Evolutionary conservation across 2,888 invertebrate genomes (phyloP).

Genomic region (Rhagophthalmus giganteus): DNA sequence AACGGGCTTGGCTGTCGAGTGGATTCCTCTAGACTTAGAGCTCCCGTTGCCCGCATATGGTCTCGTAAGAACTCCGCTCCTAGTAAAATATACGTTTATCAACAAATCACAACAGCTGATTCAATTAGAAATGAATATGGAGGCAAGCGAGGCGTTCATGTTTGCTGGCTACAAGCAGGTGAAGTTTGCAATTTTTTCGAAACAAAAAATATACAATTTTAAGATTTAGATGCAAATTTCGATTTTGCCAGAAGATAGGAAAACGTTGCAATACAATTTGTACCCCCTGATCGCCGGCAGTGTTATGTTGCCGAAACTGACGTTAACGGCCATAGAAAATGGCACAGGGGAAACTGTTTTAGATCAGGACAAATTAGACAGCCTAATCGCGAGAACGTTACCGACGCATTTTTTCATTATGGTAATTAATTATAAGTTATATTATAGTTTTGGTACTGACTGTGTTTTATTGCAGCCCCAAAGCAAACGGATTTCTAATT

Average conservation of each 20-base stretch:
- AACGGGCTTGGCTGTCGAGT: slow-evolving; percentile 60
- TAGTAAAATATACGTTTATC: slow-evolving; percentile 70
- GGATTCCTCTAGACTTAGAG: slow-evolving; percentile 64
- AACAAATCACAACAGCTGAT: slow-evolving; percentile 74
- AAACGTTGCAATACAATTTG: slow-evolving; percentile 73
- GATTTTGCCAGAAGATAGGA: slow-evolving; percentile 64
- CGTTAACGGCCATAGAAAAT: slow-evolving; percentile 58
- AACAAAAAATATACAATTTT: neutral
- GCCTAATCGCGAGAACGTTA: slow-evolving; percentile 62
- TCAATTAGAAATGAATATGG: slow-evolving; percentile 74
- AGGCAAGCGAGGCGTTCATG: slow-evolving; percentile 89
- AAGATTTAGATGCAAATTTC: slow-evolving; percentile 56
- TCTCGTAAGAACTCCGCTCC: slow-evolving; percentile 70
- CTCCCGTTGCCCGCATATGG: slow-evolving; percentile 74
- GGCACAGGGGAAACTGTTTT: slow-evolving; percentile 50
- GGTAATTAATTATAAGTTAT: slow-evolving; percentile 54
- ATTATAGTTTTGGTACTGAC: neutral
- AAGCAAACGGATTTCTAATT: slow-evolving; percentile 36
- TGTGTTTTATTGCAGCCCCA: slow-evolving; percentile 45
- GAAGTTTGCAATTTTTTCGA: slow-evolving; percentile 10
- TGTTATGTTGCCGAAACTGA: slow-evolving; percentile 68
- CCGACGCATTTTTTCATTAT: slow-evolving; percentile 69
- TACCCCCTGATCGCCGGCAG: slow-evolving; percentile 77
- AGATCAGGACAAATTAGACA: slow-evolving; percentile 58
- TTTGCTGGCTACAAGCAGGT: slow-evolving; percentile 93